Base-by-base conservation (phyloP, 2,113 vertebrate species). In the Lepus americanus region DNA sequence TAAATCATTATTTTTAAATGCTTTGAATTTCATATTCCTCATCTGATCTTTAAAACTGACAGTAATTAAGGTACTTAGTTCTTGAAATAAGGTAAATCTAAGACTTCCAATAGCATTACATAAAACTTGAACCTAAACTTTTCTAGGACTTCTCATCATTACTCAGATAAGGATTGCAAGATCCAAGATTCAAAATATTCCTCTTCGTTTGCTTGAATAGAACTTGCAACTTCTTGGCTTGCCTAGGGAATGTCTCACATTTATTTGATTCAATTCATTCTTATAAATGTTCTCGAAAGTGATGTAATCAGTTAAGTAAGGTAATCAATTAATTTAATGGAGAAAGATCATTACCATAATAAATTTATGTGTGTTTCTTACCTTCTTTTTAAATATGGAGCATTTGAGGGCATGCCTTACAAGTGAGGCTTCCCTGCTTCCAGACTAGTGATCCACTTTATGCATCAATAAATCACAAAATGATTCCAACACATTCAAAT, bases 201-300 rank as follows among this genome's bases (percentile, higher is more conserved):
- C n/a, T 51, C 11, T 72, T 27, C 51, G 63, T 55, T 77, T 63
- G n/a, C 23, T 53, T n/a, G 10, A 72, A 77, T 83, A 27, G 23
- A 87, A 87, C 29, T 87, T 27, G 78, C 67, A 69, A 25, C 22
- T 36, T 84, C 39, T 84, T 70, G 64, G 44, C 9, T 80, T 49
- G 2, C 51, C 76, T 29, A 20, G 66, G 67, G 25, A 74, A 87
- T 44, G 27, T 72, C 1, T 79, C 13, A 36, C 17, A 67, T 61
- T 73, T 87, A 61, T 33, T 70, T 78, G 69, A 81, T 51, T 36
- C 16, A 67, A 22, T 89, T 12, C 72, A 64, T 85, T 85, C 8
- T 91, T 88, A 55, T 36, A 79, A 91, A 73, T 76, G 19, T n/a
- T 70, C 66, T 85, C 51, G 74, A 85, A 70, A 70, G 17, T 84